These are phyloP conservation scores for Brachionus sp. DNA, from an alignment of 1,140 invertebrate species.

Conservation along the genomic window DNA sequence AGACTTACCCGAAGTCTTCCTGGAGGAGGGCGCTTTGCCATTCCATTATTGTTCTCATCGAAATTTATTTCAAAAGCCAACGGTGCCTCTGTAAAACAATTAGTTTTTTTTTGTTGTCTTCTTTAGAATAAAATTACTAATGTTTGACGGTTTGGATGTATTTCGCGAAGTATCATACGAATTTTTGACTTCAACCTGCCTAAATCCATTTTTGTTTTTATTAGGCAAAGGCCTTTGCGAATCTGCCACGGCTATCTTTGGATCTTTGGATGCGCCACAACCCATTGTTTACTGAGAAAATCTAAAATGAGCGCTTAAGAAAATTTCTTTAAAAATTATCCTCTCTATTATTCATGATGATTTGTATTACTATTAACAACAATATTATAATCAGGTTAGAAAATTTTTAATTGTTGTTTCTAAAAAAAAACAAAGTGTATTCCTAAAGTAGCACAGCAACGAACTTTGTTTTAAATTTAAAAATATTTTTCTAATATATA, in stretches of 20 bases:
- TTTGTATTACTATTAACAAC: conserved; percentile 5
- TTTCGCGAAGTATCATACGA: not conserved
- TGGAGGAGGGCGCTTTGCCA: conserved; percentile 24
- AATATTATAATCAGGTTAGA: conserved; percentile 21
- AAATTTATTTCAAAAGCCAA: conserved; percentile 36
- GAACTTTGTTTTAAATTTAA: not conserved
- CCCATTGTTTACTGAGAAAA: conserved; percentile 28
- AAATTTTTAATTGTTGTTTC: not conserved
- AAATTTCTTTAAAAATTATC: not conserved
- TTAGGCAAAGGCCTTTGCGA: not conserved
- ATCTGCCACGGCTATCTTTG: conserved; percentile 38
- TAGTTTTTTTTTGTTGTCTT: too few relatives aligned
- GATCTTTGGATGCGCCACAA: conserved; percentile 41
- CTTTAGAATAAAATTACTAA: not conserved
- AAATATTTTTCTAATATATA: not conserved
- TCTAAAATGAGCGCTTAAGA: not conserved
- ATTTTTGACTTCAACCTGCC: conserved; percentile 35
- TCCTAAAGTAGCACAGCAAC: conserved; percentile 27
- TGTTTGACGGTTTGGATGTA: not conserved
- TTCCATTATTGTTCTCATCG: not conserved
- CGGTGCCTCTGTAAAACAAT: conserved; percentile 3
- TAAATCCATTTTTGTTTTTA: conserved; percentile 40
- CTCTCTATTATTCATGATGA: not conserved
- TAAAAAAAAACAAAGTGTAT: not conserved
- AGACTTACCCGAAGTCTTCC: conserved; percentile 11